These are phyloP conservation scores for Dryomyza anilis DNA, from an alignment of 2,888 invertebrate genomes.

Conservation along the genomic window DNA sequence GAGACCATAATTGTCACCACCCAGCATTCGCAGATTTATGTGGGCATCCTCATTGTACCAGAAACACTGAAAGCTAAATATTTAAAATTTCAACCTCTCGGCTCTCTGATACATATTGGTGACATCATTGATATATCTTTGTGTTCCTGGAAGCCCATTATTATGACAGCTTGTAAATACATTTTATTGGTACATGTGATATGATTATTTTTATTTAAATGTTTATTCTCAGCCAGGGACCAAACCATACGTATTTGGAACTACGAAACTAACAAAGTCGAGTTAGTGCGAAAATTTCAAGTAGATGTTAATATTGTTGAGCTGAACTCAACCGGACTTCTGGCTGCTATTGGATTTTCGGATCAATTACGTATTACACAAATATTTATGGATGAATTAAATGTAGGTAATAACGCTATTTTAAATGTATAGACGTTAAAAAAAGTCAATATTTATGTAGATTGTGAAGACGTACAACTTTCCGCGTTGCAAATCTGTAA, in stretches of 20 bases:
- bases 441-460: slow-evolving; percentile 36
- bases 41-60: slow-evolving; percentile 69
- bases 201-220: neutral
- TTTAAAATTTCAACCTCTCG: slow-evolving; percentile 70
- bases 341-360: slow-evolving; percentile 86
- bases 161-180: slow-evolving; percentile 73
- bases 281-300: slow-evolving; percentile 79
- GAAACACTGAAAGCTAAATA: slow-evolving; percentile 64
- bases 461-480: slow-evolving; percentile 61
- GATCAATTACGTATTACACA: slow-evolving; percentile 89
- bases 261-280: slow-evolving; percentile 80
- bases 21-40: slow-evolving; percentile 73
- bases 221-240: slow-evolving; percentile 66
- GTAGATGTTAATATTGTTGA: slow-evolving; percentile 75
- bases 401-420: slow-evolving; percentile 51
- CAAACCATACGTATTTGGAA: slow-evolving; percentile 91
- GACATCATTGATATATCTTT: slow-evolving; percentile 79
- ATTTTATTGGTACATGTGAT: neutral
- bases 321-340: slow-evolving; percentile 81
- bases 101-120: slow-evolving; percentile 80
- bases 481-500: slow-evolving; percentile 76
- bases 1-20: slow-evolving; percentile 67
- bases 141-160: slow-evolving; percentile 88
- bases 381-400: slow-evolving; percentile 85
- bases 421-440: neutral